phyloP scores from a whole-genome alignment of 2,797 vertebrate genomes.

The Nyctibius grandis region DNA sequence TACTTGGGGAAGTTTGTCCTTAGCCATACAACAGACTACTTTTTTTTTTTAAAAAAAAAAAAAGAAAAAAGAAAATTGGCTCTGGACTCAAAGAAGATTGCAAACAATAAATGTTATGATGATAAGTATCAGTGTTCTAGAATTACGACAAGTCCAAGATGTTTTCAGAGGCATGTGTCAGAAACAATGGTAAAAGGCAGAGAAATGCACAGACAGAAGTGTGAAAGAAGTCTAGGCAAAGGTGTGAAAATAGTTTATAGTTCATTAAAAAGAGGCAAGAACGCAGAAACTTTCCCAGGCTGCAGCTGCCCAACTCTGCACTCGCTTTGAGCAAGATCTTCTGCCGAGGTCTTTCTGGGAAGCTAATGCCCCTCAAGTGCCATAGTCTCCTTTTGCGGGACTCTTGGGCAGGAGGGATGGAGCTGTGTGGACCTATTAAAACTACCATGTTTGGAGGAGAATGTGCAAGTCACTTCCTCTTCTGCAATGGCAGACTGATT shows the following conservation, averaged over 20 bases:
- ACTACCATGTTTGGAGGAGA: not conserved
- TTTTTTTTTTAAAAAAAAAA: too few species aligned
- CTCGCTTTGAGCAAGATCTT: not conserved
- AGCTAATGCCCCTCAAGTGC: not conserved
- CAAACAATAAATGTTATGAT: not conserved
- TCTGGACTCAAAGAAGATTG: not conserved
- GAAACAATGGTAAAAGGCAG: not conserved
- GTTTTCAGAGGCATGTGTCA: not conserved
- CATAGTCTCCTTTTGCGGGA: not conserved
- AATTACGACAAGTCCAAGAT: not conserved
- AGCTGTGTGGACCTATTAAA: not conserved
- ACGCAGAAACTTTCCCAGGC: not conserved
- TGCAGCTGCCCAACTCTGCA: not conserved
- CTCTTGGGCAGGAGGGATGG: not conserved
- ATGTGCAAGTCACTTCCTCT: not conserved
- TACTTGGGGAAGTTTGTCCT: not conserved
- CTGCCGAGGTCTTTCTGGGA: not conserved
- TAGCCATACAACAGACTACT: not conserved
- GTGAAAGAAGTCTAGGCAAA: conserved; percentile 16
- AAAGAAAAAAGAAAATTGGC: not conserved
- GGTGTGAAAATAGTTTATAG: conserved; percentile 34
- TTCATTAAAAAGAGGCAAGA: not conserved
- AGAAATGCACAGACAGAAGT: conserved; percentile 3
- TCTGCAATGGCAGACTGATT: not conserved
- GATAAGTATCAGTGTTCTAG: conserved; percentile 3